A percentile compares a stretch with the other conserved stretches of the same genome.
These are phyloP conservation scores for Dolichallabes microphthalmus DNA, from an alignment of 2,113 vertebrate species.

Conservation along the genomic window DNA sequence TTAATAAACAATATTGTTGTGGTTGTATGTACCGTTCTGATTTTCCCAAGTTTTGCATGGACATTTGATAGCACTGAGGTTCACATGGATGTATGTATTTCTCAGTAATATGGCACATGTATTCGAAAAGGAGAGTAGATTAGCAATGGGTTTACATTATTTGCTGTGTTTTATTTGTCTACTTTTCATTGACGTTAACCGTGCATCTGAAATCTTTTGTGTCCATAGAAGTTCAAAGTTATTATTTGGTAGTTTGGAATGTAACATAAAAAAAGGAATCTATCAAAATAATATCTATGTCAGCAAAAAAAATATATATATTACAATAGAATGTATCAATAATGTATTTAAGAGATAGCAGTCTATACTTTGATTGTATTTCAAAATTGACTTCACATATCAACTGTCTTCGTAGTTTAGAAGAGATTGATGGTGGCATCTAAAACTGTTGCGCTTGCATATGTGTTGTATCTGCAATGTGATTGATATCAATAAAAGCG, in stretches of 20 bases:
- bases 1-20: slow-evolving; percentile 45
- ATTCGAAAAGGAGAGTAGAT: slow-evolving; percentile 56
- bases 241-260: slow-evolving; percentile 58
- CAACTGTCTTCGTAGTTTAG: slow-evolving; percentile 55
- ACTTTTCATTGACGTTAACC: slow-evolving; percentile 65
- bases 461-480: slow-evolving; percentile 75
- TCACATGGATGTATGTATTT: slow-evolving; percentile 62
- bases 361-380: slow-evolving; percentile 51
- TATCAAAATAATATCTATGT: slow-evolving; percentile 67
- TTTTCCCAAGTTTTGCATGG: slow-evolving; percentile 70
- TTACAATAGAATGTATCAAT: slow-evolving; percentile 57
- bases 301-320: slow-evolving; percentile 48
- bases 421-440: slow-evolving; percentile 66
- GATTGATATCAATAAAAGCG: slow-evolving; percentile 75
- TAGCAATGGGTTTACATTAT: slow-evolving; percentile 53
- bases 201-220: slow-evolving; percentile 38
- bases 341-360: slow-evolving; percentile 53
- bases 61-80: slow-evolving; percentile 56
- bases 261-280: slow-evolving; percentile 63
- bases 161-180: slow-evolving; percentile 55
- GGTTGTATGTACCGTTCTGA: slow-evolving; percentile 59
- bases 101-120: slow-evolving; percentile 46
- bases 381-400: slow-evolving; percentile 48
- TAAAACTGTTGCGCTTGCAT: slow-evolving; percentile 76
- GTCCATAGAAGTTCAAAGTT: slow-evolving; percentile 39